phyloP scores from a whole-genome alignment of 2,113 vertebrate genomes.

The Melospiza georgiana region DNA sequence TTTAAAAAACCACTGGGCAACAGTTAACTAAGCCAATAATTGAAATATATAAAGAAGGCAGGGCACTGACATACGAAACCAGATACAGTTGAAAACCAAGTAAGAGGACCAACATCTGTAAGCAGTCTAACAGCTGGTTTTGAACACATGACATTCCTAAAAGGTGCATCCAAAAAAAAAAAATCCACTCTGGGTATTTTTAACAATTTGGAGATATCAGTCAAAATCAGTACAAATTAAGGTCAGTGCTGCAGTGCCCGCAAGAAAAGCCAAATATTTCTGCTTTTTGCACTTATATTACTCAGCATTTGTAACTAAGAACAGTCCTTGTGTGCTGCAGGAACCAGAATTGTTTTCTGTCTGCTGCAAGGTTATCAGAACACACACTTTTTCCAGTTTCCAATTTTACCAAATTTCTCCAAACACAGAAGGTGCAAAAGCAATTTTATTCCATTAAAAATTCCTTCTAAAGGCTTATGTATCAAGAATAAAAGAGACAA shows the following conservation, averaged over 20 bases:
- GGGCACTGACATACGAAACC: background rate
- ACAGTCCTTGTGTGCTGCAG: background rate
- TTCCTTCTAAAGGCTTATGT: background rate
- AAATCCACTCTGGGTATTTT: background rate
- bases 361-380: background rate
- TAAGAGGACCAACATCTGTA: background rate
- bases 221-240: background rate
- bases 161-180: background rate
- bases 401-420: background rate
- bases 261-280: background rate
- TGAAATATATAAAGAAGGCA: background rate
- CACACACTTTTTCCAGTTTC: background rate
- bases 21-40: background rate
- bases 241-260: background rate
- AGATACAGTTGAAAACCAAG: background rate
- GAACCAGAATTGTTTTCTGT: background rate
- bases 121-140: background rate
- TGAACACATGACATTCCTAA: background rate
- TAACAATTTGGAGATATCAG: background rate
- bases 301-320: background rate
- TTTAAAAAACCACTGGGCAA: background rate
- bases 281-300: background rate
- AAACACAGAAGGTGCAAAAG: background rate
- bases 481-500: background rate
- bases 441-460: background rate